Base-by-base conservation (phyloP, 2,888 invertebrate genomes). In the Drosophila subquinaria region DNA sequence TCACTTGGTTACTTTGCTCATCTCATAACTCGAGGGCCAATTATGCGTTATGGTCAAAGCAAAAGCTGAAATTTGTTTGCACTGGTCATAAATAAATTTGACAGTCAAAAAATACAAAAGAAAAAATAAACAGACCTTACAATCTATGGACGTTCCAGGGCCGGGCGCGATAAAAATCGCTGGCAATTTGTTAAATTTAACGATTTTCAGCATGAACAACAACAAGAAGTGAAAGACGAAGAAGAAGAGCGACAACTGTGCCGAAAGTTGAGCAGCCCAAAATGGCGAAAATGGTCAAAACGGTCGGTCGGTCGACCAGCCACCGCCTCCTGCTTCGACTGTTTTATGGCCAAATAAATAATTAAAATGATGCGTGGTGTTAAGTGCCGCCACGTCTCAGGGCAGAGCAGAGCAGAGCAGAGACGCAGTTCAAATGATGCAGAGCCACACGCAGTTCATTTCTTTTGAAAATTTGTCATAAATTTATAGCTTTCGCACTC, bases 121-220 rank as follows among this genome's bases (percentile, higher is more conserved):
- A 65, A 59, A 61, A 30, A 57, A 64, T 33, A 48, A 65, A 56
- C 59, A 30, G 53, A 50, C 30, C 64, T 66, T 56, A 69, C 82
- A 85, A 82, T 88, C 85, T 79, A 85, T 82, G 81, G 86, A 74
- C 62, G 76, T 73, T 63, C 73, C 83, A 76, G 85, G 80, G 82
- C 81, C 73, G 71, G 72, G 68, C 79, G 79, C 79, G 89, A 89
- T 89, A 88, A 89, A 88, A 89, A 89, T 89, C 89, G 73, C 72
- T 79, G 83, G 89, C 90, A 86, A 89, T 89, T 89, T 89, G 89
- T 90, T 90, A 88, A 88, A 82, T 80, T 89, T 89, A 86, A 86
- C 86, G 90, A 88, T 88, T 87, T 79, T 59, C 57, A 81, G 62
- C 82, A 68, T 63, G 65, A 85, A 73, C 70, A 65, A 68, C 66